These are phyloP conservation scores for Microtus oregoni DNA, from an alignment of 2,113 vertebrate species.

Conservation along the genomic window DNA sequence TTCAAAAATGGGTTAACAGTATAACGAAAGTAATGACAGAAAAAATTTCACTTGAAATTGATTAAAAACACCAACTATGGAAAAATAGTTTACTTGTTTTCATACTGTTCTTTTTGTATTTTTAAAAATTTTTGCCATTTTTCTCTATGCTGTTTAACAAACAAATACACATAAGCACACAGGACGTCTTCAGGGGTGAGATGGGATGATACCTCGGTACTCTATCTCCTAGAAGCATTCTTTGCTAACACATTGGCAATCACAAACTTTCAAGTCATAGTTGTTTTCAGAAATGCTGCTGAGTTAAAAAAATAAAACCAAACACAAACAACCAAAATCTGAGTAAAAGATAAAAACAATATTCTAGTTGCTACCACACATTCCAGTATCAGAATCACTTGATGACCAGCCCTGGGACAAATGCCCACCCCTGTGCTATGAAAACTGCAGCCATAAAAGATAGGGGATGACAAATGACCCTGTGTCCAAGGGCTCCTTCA, in stretches of 20 bases:
- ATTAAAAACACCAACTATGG: background rate
- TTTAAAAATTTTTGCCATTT: slow-evolving; percentile 3
- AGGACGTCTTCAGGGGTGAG: background rate
- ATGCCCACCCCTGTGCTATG: background rate
- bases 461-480: background rate
- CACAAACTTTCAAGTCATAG: background rate
- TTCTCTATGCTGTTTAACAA: slow-evolving; percentile 3
- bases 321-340: background rate
- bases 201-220: slow-evolving; percentile 13
- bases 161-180: background rate
- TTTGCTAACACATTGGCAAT: slow-evolving; percentile 15
- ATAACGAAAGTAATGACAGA: background rate
- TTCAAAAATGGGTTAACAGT: background rate
- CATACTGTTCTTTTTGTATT: background rate
- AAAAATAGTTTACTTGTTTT: slow-evolving; percentile 10
- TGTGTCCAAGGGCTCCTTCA: background rate
- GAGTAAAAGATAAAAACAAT: slow-evolving; percentile 39
- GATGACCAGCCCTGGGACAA: background rate
- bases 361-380: background rate
- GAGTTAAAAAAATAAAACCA: background rate
- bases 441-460: slow-evolving; percentile 8
- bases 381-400: background rate
- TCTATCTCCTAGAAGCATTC: slow-evolving; percentile 8
- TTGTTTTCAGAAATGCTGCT: slow-evolving; percentile 36
- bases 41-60: background rate